phyloP scores from a whole-genome alignment of 1,140 invertebrate genomes.

The Leptopilina clavipes region DNA sequence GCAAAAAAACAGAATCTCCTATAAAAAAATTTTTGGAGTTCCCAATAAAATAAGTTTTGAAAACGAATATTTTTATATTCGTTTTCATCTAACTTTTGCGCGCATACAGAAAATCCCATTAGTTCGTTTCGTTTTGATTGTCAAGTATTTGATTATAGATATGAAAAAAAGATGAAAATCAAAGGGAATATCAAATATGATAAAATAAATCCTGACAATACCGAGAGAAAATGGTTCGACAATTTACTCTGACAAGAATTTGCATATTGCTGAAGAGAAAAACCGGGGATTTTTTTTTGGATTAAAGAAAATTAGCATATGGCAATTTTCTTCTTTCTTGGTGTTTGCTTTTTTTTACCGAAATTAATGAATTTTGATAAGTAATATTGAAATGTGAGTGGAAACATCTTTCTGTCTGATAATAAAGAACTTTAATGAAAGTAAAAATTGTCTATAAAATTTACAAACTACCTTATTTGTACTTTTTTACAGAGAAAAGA shows the following conservation, averaged over 20 bases:
- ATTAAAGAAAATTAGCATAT: conserved; percentile 22
- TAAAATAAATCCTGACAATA: conserved; percentile 2
- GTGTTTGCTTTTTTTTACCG: not conserved
- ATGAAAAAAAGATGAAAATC: conserved; percentile 7
- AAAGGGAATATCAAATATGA: conserved; percentile 6
- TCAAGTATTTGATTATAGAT: conserved; percentile 1
- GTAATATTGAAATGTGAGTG: not conserved
- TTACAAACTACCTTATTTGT: too few species aligned
- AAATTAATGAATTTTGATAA: not conserved
- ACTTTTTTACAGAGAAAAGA: too few species aligned
- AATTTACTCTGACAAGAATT: conserved; percentile 31
- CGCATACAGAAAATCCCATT: not conserved
- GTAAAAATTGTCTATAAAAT: too few species aligned
- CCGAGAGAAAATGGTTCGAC: conserved; percentile 2
- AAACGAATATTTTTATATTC: not conserved
- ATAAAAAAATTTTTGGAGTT: too few species aligned
- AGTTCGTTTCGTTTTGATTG: conserved; percentile 19
- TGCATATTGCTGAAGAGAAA: not conserved
- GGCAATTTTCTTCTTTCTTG: conserved; percentile 20
- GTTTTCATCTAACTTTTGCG: not conserved
- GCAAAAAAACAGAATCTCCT: too few species aligned
- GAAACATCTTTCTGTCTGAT: too few species aligned
- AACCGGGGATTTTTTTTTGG: not conserved
- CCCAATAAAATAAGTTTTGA: too few species aligned
- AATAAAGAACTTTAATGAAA: not conserved